Conservation (phyloP, 2,888 invertebrate species). For the Tuta absoluta region DNA sequence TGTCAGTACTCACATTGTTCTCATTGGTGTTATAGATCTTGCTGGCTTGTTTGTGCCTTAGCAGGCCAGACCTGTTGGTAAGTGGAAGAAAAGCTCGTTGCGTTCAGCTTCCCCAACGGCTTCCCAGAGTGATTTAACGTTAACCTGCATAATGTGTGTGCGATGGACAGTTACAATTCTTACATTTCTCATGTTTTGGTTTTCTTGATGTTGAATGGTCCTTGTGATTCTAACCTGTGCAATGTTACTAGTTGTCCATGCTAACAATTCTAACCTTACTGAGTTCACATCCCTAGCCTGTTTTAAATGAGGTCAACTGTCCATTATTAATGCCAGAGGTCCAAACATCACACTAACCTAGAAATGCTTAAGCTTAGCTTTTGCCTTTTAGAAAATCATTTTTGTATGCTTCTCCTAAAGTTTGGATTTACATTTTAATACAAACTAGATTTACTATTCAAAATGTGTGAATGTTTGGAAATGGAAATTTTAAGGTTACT, state of each 20-base stretch:
- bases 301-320: slow-evolving; percentile 35
- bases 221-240: slow-evolving; percentile 78
- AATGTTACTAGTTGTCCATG: slow-evolving; percentile 42
- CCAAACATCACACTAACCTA: slow-evolving; percentile 30
- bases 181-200: slow-evolving; percentile 58
- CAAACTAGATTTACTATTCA: slow-evolving; percentile 30
- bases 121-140: slow-evolving; percentile 70
- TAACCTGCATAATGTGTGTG: slow-evolving; percentile 80
- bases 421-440: neutral
- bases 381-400: slow-evolving; percentile 23
- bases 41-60: slow-evolving; percentile 88
- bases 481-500: neutral
- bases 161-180: slow-evolving; percentile 66
- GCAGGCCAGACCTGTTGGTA: slow-evolving; percentile 88
- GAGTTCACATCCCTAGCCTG: slow-evolving; percentile 30
- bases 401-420: neutral
- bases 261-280: slow-evolving; percentile 48
- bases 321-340: slow-evolving; percentile 28
- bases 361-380: slow-evolving; percentile 16
- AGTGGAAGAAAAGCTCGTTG: slow-evolving; percentile 75
- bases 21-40: slow-evolving; percentile 86
- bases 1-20: slow-evolving; percentile 73
- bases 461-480: slow-evolving; percentile 10
- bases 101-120: slow-evolving; percentile 71
- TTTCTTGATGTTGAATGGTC: slow-evolving; percentile 77